phyloP scores from a whole-genome alignment of 2,797 vertebrate species.

The Protonibea diacanthus region DNA sequence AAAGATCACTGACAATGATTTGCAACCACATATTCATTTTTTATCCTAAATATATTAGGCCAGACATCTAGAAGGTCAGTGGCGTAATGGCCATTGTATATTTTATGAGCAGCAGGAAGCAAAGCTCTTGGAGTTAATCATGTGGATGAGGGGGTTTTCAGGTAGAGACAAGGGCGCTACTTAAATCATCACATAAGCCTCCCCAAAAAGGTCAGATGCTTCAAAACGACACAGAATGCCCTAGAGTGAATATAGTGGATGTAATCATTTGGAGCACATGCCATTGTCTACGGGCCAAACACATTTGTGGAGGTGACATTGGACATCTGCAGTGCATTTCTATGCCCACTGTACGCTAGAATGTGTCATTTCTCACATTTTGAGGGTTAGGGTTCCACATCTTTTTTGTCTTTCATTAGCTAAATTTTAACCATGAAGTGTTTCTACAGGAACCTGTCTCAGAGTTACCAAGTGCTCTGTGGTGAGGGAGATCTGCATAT shows the following conservation, averaged over 20 bases:
- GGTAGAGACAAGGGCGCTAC: slow-evolving; percentile 67
- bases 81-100: slow-evolving; percentile 76
- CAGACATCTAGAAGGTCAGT: slow-evolving; percentile 75
- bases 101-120: slow-evolving; percentile 77
- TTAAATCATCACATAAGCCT: slow-evolving; percentile 70
- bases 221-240: slow-evolving; percentile 55
- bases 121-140: slow-evolving; percentile 76
- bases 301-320: slow-evolving; percentile 69
- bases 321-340: slow-evolving; percentile 27
- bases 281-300: slow-evolving; percentile 54
- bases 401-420: not conserved
- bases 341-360: not conserved
- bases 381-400: too few species aligned
- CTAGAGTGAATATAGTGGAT: slow-evolving; percentile 54
- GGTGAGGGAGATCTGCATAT: not conserved
- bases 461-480: not conserved
- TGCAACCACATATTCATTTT: slow-evolving; percentile 73
- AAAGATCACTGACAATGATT: slow-evolving; percentile 69
- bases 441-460: not conserved
- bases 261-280: slow-evolving; percentile 64
- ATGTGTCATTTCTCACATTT: not conserved
- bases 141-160: slow-evolving; percentile 66
- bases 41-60: slow-evolving; percentile 78
- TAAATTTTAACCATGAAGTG: not conserved
- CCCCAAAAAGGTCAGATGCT: slow-evolving; percentile 70